Base-by-base conservation (phyloP, 2,888 invertebrate genomes). In the Drosophila nigricruria region DNA sequence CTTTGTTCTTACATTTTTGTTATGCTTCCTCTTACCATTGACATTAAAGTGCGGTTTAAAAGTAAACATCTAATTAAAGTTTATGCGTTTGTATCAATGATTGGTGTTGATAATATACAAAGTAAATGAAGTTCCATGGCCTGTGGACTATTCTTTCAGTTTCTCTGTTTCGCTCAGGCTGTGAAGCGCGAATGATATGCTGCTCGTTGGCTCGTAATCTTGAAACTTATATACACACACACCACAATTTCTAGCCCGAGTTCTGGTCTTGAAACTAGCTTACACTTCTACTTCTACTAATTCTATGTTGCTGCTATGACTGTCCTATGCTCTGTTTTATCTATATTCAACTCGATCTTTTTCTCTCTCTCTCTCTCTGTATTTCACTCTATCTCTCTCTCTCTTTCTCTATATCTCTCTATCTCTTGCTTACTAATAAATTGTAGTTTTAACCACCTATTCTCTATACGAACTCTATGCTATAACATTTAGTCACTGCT, bases 211-310 rank as follows among this genome's bases (percentile, higher is more conserved):
- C 78, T 75, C 75, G 73, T 77, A 36, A 56, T 50, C 56, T 56
- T 56, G 8, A 69, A 25, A 50, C 52, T 69, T 68, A 38, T 58
- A 69, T n/a, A 67, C 27, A 54, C 25, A 32, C 23, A 53, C 34
- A 40, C 30, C 30, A 14, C 12, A 20, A 45, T 27, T 81, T 64
- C 62, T 70, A 69, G 56, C 63, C 53, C 59, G 61, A 70, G 61
- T 69, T 75, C 47, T 79, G 71, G 36, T 79, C 60, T 76, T 75
- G 57, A 64, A 77, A 56, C 76, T 79, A 76, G 75, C 70, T 78
- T 27, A 58, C 27, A 62, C 50, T 59, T 58, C 59, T 67, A 74
- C 42, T 52, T 34, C 57, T 58, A 42, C 57, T 58, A 42, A 20
- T 18, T 16, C 67, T 69, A 23, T 49, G 25, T 38, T 56, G 45